Evolutionary conservation across 1,140 invertebrate species (phyloP).

Genomic region (Drosophila equinoxialis): DNA sequence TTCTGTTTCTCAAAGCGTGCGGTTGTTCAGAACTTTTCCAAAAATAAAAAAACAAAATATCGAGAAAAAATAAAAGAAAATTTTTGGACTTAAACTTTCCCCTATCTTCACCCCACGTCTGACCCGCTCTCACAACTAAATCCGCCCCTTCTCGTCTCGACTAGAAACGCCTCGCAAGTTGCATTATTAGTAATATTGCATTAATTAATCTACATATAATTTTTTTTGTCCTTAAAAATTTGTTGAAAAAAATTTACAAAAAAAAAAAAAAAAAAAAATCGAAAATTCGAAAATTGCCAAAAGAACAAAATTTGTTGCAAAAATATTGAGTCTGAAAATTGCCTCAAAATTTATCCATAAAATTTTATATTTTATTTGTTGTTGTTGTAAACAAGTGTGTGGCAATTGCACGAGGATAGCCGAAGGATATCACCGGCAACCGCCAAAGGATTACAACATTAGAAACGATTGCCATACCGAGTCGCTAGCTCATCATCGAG

Average conservation of each 20-base stretch:
- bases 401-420: conserved; percentile 51
- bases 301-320: conserved; percentile 13
- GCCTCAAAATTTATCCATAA: conserved; percentile 68
- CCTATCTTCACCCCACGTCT: neutral
- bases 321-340: conserved; percentile 55
- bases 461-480: neutral
- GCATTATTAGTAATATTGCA: conserved; percentile 81
- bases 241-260: conserved; percentile 14
- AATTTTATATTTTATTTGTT: conserved; percentile 74
- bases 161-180: conserved; percentile 52
- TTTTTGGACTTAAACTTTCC: conserved; percentile 17
- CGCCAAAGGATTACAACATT: conserved; percentile 33
- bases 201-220: conserved; percentile 39
- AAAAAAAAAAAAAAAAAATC: conserved; percentile 18
- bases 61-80: conserved; percentile 16
- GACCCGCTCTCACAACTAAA: neutral
- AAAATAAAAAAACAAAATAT: conserved; percentile 14
- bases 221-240: conserved; percentile 35
- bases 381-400: conserved; percentile 69
- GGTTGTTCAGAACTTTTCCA: conserved; percentile 68
- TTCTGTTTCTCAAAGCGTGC: conserved; percentile 77
- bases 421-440: conserved; percentile 28
- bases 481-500: conserved; percentile 15
- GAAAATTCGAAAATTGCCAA: conserved; percentile 14
- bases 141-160: conserved; percentile 36